Percentiles rank a stretch among this genome's conserved stretches.
These are phyloP conservation scores for Nasalis larvatus DNA, from an alignment of 2,113 vertebrate genomes.

Conservation along the genomic window DNA sequence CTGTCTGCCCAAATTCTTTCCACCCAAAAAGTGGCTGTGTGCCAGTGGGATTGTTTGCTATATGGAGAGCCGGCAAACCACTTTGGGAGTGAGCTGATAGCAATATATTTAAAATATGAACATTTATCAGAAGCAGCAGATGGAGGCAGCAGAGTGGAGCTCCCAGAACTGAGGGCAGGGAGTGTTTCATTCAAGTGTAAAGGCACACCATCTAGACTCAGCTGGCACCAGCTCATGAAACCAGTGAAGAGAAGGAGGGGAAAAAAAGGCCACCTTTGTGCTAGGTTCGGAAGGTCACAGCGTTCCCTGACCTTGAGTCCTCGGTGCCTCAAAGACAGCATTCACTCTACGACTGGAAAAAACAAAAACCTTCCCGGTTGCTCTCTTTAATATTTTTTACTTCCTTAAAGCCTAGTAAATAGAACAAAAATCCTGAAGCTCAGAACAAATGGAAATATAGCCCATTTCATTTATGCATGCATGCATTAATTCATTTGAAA, in stretches of 20 bases:
- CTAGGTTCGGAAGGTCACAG: conserved; percentile 40
- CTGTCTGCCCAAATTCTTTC: conserved; percentile 47
- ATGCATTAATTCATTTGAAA: background rate
- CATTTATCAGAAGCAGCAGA: conserved; percentile 77
- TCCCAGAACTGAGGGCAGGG: conserved; percentile 72
- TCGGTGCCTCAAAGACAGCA: conserved; percentile 23
- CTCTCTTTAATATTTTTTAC: background rate
- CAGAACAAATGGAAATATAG: conserved; percentile 21
- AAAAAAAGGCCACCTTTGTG: conserved; percentile 65
- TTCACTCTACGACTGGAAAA: conserved; percentile 1
- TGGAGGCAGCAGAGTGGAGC: conserved; percentile 75
- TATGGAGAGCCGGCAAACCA: conserved; percentile 44
- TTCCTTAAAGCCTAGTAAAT: background rate
- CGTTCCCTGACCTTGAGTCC: conserved; percentile 29
- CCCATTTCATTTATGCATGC: background rate
- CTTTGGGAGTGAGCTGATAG: conserved; percentile 63
- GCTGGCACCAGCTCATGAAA: conserved; percentile 65
- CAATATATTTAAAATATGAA: conserved; percentile 75
- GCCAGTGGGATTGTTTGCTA: conserved; percentile 54
- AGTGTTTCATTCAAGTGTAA: conserved; percentile 67
- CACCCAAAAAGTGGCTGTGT: conserved; percentile 45
- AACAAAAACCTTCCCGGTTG: background rate
- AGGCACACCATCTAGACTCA: conserved; percentile 49
- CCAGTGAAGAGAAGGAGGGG: conserved; percentile 9
- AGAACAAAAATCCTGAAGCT: conserved; percentile 34